Base-by-base conservation (phyloP, 2,888 invertebrate genomes). In the Orthosia incerta region DNA sequence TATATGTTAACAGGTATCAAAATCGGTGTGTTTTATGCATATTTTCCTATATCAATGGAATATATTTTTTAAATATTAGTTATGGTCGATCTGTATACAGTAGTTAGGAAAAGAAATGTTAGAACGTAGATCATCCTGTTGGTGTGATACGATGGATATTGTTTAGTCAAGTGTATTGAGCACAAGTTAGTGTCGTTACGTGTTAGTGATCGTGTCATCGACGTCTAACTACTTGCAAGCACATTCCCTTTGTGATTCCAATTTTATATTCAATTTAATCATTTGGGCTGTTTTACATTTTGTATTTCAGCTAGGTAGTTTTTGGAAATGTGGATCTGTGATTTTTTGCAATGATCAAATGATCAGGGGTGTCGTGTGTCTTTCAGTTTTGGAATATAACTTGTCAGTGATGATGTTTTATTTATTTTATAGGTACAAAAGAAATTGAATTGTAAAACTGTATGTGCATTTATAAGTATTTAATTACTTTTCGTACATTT, bases 21-120 rank as follows among this genome's bases (percentile, higher is more conserved):
- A 87, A 90, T 91, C 85, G 84, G 89, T 91, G 89, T 91, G 89
- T 91, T 88, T 89, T 89, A 89, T 91, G 91, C 88, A 90, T 93
- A 92, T 93, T 92, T 91, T 91, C 90, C 86, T 90, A 91, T 90
- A 89, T 88, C 86, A 90, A 93, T 92, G 91, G 89, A 93, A 90
- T 95, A 94, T 95, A 95, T 95, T 95, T 95, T 95, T 95, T 88
- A 92, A 92, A 91, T 86, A 84, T 89, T 90, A 89, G 88, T 83
- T 84, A 84, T 74, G 89, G 85, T 90, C 89, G 89, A 88, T 88
- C 83, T 84, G 89, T 91, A 89, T 91, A 91, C 89, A 91, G 90
- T 94, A 94, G 94, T 86, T 93, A 93, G 93, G 93, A 89, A 87
- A 90, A 89, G 86, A 86, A 90, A 91, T 88, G 89, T 91, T 87